Evolutionary conservation across 1,140 invertebrate species (phyloP).

Genomic region (Mercenaria mercenaria): DNA sequence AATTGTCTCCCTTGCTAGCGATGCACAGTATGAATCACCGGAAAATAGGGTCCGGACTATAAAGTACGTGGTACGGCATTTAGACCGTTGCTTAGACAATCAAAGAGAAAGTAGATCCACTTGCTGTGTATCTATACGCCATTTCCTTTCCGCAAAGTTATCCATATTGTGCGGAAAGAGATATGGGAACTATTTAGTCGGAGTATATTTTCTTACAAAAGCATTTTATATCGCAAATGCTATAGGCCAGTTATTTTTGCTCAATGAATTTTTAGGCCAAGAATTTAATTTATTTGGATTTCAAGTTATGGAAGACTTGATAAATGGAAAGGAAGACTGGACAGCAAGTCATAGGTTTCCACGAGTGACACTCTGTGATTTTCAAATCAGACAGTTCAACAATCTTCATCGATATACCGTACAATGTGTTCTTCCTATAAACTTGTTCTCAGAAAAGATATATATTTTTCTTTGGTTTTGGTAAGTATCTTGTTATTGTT

Average conservation of each 20-base stretch:
- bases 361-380: slow-evolving; percentile 88
- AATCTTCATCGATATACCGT: slow-evolving; percentile 87
- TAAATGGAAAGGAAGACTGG: slow-evolving; percentile 86
- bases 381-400: slow-evolving; percentile 86
- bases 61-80: slow-evolving; percentile 84
- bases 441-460: slow-evolving; percentile 88
- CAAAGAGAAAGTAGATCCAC: slow-evolving; percentile 82
- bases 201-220: slow-evolving; percentile 87
- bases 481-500: slow-evolving; percentile 71
- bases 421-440: slow-evolving; percentile 88
- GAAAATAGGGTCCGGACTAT: slow-evolving; percentile 84
- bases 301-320: slow-evolving; percentile 86
- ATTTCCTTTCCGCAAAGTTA: slow-evolving; percentile 83
- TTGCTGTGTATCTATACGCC: slow-evolving; percentile 82
- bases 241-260: slow-evolving; percentile 87
- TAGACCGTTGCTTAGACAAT: slow-evolving; percentile 85
- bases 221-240: slow-evolving; percentile 87
- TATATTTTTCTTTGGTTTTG: slow-evolving; percentile 88
- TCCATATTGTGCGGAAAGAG: slow-evolving; percentile 85
- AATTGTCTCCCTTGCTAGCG: slow-evolving; percentile 81
- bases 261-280: slow-evolving; percentile 87
- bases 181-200: slow-evolving; percentile 87
- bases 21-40: slow-evolving; percentile 82
- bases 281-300: slow-evolving; percentile 87
- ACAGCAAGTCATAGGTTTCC: slow-evolving; percentile 86